phyloP scores from a whole-genome alignment of 2,888 invertebrate species.

The Amphimallon solstitiale region DNA sequence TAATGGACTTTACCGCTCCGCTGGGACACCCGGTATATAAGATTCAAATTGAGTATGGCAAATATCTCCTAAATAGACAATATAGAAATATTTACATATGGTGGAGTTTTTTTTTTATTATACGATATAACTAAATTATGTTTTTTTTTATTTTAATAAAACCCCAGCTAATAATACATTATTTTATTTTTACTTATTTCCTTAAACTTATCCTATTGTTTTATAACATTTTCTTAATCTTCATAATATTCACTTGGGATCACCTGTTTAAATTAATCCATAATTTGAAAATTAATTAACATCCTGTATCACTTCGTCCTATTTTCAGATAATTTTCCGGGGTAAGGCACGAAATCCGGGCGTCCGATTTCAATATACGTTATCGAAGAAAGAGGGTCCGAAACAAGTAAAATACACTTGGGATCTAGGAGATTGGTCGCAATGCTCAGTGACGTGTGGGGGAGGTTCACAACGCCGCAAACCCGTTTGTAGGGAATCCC shows the following conservation, averaged over 20 bases:
- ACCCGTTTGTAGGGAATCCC: conserved; percentile 64
- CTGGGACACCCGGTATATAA: too few species aligned
- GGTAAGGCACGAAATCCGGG: conserved; percentile 82
- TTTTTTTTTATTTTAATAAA: too few species aligned
- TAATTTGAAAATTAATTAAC: not conserved
- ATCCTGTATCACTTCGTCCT: not conserved
- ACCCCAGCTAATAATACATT: too few species aligned
- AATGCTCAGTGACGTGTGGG: conserved; percentile 82
- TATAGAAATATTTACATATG: too few species aligned
- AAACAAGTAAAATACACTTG: conserved; percentile 74
- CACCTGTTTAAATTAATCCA: conserved; percentile 1
- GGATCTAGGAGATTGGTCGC: conserved; percentile 83
- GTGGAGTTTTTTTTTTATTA: too few species aligned
- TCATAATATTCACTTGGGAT: not conserved
- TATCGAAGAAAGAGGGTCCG: conserved; percentile 71
- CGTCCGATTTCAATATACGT: conserved; percentile 85
- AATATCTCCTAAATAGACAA: too few species aligned
- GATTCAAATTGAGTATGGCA: too few species aligned
- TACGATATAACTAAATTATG: too few species aligned
- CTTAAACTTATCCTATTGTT: too few species aligned
- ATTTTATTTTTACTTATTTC: too few species aligned
- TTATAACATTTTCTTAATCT: not conserved
- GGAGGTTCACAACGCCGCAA: conserved; percentile 73
- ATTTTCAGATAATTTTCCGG: conserved; percentile 74
- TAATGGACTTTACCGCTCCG: too few species aligned